Base-by-base conservation (phyloP, 2,797 vertebrate species). In the Nannoperca obscura region DNA sequence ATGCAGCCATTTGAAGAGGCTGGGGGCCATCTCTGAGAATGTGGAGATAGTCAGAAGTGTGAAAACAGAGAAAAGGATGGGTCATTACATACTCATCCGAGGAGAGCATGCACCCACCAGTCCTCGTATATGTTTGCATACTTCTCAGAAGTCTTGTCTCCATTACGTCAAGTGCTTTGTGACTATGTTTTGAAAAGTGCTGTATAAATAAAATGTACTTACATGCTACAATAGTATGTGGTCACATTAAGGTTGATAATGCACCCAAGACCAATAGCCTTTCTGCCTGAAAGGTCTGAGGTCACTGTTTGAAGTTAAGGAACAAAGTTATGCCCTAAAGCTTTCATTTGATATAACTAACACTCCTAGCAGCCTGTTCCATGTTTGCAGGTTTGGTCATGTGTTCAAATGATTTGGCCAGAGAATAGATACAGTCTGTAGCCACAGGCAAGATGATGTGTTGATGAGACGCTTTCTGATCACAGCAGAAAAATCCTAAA, bases 21-120 rank as follows among this genome's bases (percentile, higher is more conserved):
- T 5, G 38, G 20, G 17, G 57, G 34, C 17, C 65, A 4, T 36
- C 53, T 63, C 17, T 44, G 27, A 60, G 70, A 61, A 74, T 47
- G 83, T 68, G 80, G 46, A 79, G 62, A 78, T 47, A 84, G 84
- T 86, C 71, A 66, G 77, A 79, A 84, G 83, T 84, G 74, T 78
- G 27, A 60, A 42, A 42, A 47, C 61, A 57, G 46, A 62, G 32
- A 69, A 65, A 69, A 19, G 38, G 40, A 66, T 14, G 46, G 50
- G 17, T 19, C 1, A 34, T 34, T 58, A 69, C 38, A 47, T 4
- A 44, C 17, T 74, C 46, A 55, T 47, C 19, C 38, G 49, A 47
- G 32, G 55, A 38, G 11, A 32, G 19, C n/a, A 6, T 32, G 19
- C 20, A 7, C 14, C 47, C 17, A 17, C 27, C 17, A 14, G 8